Base-by-base conservation (phyloP, 2,888 invertebrate species). In the Diplazon laetatorius region DNA sequence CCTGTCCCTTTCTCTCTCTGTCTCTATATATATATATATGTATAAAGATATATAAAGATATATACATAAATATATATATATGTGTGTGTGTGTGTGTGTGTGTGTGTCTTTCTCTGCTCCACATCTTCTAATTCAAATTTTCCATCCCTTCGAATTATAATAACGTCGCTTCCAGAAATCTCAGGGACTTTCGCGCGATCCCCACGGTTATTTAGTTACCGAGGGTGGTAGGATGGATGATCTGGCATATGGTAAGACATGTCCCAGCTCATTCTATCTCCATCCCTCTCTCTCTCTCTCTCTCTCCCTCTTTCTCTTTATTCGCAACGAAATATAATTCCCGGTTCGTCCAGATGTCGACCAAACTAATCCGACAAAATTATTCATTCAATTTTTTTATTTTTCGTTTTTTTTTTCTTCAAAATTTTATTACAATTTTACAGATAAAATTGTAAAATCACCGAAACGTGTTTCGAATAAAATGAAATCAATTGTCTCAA, bases 41-140 rank as follows among this genome's bases (percentile, higher is more conserved):
- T n/a, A n/a, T n/a, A n/a, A n/a, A n/a, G n/a, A n/a, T n/a, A n/a
- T n/a, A n/a, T n/a, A n/a, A n/a, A n/a, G n/a, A n/a, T n/a, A n/a
- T n/a, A n/a, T n/a, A n/a, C n/a, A n/a, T n/a, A n/a, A n/a, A n/a
- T n/a, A n/a, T n/a, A n/a, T n/a, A n/a, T n/a, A n/a, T n/a, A n/a
- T n/a, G n/a, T n/a, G n/a, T n/a, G n/a, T n/a, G n/a, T n/a, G n/a
- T n/a, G n/a, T n/a, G n/a, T n/a, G n/a, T n/a, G n/a, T n/a, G n/a
- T n/a, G n/a, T n/a, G 68, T 76, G 20, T 60, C 22, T 42, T 25
- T 44, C 44, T 63, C 25, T 63, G 52, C 69, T 65, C 71, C 66
- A 72, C 72, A 75, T 76, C 75, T 72, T 82, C 78, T 83, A 71
- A 83, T 86, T 84, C 81, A 83, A 83, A 84, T 82, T 85, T 82